These are phyloP conservation scores for Ispidina lecontei DNA, from an alignment of 2,797 vertebrate species.

Conservation along the genomic window DNA sequence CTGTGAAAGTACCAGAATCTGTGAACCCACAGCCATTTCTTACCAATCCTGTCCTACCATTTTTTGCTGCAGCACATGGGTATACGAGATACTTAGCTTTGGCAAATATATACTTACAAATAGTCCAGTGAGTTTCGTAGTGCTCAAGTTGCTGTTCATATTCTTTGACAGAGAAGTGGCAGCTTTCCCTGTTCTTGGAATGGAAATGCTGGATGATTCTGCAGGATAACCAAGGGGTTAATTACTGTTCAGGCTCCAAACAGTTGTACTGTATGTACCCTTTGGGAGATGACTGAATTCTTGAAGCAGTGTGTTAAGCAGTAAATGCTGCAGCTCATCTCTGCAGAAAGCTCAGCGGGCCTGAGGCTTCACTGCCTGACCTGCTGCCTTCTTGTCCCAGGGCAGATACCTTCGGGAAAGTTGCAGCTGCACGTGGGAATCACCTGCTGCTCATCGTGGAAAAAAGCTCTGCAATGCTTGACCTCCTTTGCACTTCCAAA, in stretches of 20 bases:
- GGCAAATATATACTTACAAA: background rate
- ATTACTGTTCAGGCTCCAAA: background rate
- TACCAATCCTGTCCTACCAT: background rate
- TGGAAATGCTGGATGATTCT: background rate
- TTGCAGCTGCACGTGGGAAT: background rate
- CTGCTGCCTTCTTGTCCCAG: background rate
- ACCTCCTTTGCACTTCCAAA: slow-evolving; percentile 11
- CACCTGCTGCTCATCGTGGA: background rate
- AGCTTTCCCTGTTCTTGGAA: background rate
- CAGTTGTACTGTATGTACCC: background rate
- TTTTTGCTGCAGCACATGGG: background rate
- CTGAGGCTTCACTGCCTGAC: slow-evolving; percentile 15
- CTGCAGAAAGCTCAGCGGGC: background rate
- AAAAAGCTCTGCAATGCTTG: background rate
- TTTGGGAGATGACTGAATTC: background rate
- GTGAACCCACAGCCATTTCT: background rate
- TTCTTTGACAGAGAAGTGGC: background rate
- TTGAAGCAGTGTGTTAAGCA: slow-evolving; percentile 30
- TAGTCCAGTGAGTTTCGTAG: background rate
- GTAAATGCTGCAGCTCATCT: slow-evolving; percentile 26
- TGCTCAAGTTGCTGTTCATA: background rate
- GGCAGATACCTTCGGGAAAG: background rate
- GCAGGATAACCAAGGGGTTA: background rate
- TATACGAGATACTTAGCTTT: background rate
- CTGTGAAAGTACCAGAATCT: background rate